These are phyloP conservation scores for Drosophila oshimai DNA, from an alignment of 1,140 invertebrate genomes.

Conservation along the genomic window DNA sequence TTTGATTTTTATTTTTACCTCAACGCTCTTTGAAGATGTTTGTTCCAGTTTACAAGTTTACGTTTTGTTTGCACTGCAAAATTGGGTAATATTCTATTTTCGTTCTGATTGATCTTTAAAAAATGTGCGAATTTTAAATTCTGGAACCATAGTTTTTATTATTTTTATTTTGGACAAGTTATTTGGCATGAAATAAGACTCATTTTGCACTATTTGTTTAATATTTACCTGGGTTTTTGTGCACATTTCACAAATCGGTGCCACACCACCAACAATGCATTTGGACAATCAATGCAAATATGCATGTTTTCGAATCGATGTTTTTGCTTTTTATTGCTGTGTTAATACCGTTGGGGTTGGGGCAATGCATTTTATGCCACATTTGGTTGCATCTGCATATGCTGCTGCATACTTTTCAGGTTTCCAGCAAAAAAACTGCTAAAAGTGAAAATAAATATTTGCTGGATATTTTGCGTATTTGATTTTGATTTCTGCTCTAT, in stretches of 20 bases:
- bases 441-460: constrained; percentile 52
- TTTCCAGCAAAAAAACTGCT: constrained; percentile 4
- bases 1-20: constrained; percentile 6
- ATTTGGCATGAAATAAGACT: too few relatives aligned
- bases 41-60: constrained; percentile 20
- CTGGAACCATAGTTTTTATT: too few relatives aligned
- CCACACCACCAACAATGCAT: neutral
- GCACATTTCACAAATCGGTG: neutral
- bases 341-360: constrained; percentile 35
- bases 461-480: constrained; percentile 24
- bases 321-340: constrained; percentile 24
- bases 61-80: constrained; percentile 31
- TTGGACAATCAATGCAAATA: constrained; percentile 42
- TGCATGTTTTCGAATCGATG: neutral
- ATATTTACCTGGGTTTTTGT: constrained; percentile 25
- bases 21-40: constrained; percentile 34
- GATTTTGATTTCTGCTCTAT: constrained; percentile 43
- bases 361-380: constrained; percentile 36
- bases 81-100: constrained; percentile 6
- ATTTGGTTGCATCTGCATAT: constrained; percentile 25
- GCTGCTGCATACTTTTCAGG: constrained; percentile 55
- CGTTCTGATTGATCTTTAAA: constrained; percentile 9
- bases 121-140: neutral
- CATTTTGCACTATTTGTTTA: neutral
- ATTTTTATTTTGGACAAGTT: too few relatives aligned